These are phyloP conservation scores for Acrocyrtus sp. DNA, from an alignment of 2,888 invertebrate species.

Conservation along the genomic window DNA sequence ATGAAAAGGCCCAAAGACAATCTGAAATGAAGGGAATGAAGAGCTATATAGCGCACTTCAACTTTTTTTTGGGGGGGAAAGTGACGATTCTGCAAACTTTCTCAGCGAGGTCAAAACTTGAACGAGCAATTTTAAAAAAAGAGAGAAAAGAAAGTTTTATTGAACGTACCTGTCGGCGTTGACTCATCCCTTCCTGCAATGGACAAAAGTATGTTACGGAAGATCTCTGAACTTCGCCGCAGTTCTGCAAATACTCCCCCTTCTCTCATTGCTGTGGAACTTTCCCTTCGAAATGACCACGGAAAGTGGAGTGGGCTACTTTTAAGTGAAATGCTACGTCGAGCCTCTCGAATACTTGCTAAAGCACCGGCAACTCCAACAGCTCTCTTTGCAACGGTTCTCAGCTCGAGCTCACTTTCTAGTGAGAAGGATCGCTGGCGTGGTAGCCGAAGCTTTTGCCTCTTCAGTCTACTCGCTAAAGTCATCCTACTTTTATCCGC, in stretches of 20 bases:
- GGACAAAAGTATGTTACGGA: conserved; percentile 66
- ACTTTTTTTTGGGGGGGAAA: neutral
- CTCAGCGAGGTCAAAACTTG: no score
- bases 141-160: neutral
- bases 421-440: conserved; percentile 66
- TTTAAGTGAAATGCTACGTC: conserved; percentile 65
- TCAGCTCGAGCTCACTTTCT: conserved; percentile 65
- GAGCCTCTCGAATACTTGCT: conserved; percentile 63
- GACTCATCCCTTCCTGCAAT: conserved; percentile 65
- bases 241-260: conserved; percentile 66
- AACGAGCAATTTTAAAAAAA: no score
- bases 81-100: neutral
- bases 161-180: conserved; percentile 63
- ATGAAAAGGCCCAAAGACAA: no score
- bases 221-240: conserved; percentile 66
- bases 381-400: conserved; percentile 63
- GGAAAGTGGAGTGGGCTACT: conserved; percentile 65
- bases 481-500: conserved; percentile 62
- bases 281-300: conserved; percentile 63
- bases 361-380: conserved; percentile 63
- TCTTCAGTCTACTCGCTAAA: conserved; percentile 57
- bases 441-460: conserved; percentile 62
- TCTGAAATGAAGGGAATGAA: no score
- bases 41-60: no score
- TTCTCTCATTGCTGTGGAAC: conserved; percentile 63